Evolutionary conservation across 2,888 invertebrate species (phyloP).

Genomic region (Cyclophora albipunctata): DNA sequence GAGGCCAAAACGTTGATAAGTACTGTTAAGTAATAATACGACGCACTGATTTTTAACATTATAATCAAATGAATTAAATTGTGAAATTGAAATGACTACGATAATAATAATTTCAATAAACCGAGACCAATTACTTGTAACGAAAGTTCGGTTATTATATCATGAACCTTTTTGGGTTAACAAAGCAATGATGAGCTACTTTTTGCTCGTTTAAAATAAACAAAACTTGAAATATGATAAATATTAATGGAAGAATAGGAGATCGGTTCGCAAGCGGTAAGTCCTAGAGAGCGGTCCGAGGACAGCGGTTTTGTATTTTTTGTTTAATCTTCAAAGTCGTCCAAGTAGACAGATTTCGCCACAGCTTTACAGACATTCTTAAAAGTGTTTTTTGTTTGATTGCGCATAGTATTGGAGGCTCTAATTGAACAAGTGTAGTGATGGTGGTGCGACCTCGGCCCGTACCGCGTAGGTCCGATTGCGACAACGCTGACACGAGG

Average conservation of each 20-base stretch:
- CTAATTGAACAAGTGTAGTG: slow-evolving; percentile 69
- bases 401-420: slow-evolving; percentile 49
- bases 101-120: slow-evolving; percentile 14
- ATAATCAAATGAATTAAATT: slow-evolving; percentile 1
- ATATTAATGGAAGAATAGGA: too few species aligned
- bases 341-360: slow-evolving; percentile 14
- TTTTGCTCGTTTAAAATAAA: too few species aligned
- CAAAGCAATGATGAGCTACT: too few species aligned
- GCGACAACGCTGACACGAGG: slow-evolving; percentile 52
- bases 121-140: slow-evolving; percentile 7
- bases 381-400: slow-evolving; percentile 32
- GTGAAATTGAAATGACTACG: slow-evolving; percentile 6
- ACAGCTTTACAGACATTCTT: slow-evolving; percentile 21
- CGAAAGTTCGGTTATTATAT: slow-evolving; percentile 5
- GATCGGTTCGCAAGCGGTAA: too few species aligned
- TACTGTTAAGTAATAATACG: slow-evolving; percentile 6
- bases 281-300: too few species aligned
- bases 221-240: too few species aligned
- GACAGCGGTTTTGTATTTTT: not conserved
- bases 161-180: not conserved
- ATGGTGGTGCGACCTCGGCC: slow-evolving; percentile 55
- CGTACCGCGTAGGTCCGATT: slow-evolving; percentile 46
- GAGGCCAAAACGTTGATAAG: not conserved
- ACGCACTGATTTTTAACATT: slow-evolving; percentile 4
- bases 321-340: slow-evolving; percentile 1